Conservation (phyloP, 1,140 invertebrate species). For the Phymastichus coffea region DNA sequence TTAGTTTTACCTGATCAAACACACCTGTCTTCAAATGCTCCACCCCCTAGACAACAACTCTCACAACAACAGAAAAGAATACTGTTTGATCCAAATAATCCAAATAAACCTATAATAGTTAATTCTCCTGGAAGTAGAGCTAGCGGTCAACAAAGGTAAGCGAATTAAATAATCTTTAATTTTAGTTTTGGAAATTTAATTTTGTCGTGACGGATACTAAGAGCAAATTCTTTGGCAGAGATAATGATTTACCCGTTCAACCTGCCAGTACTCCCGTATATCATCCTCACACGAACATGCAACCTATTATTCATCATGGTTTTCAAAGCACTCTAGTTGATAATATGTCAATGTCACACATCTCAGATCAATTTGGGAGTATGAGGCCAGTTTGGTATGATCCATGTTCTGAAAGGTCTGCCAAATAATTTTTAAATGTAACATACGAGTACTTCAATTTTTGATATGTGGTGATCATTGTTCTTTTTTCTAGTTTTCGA, state of each 20-base stretch:
- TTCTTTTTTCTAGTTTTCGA: slow-evolving; percentile 53
- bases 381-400: slow-evolving; percentile 60
- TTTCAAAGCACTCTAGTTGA: slow-evolving; percentile 43
- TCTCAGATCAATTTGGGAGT: slow-evolving; percentile 56
- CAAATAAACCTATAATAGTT: slow-evolving; percentile 68
- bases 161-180: neutral
- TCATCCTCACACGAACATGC: slow-evolving; percentile 37
- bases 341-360: slow-evolving; percentile 39
- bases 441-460: neutral
- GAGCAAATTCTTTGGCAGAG: slow-evolving; percentile 34
- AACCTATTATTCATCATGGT: slow-evolving; percentile 34
- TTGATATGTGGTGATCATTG: neutral
- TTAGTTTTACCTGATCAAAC: slow-evolving; percentile 49
- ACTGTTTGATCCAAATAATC: slow-evolving; percentile 71
- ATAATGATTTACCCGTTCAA: slow-evolving; percentile 41
- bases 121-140: slow-evolving; percentile 53
- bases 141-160: slow-evolving; percentile 40
- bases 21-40: slow-evolving; percentile 36
- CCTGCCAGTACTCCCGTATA: slow-evolving; percentile 41
- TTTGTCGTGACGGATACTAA: neutral
- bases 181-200: neutral
- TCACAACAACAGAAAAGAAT: slow-evolving; percentile 55
- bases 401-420: slow-evolving; percentile 57
- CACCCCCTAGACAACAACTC: slow-evolving; percentile 32
- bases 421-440: slow-evolving; percentile 15